Percentiles rank a stretch among this genome's conserved stretches.
These are phyloP conservation scores for Balearica regulorum DNA, from an alignment of 2,797 vertebrate genomes.

Conservation along the genomic window DNA sequence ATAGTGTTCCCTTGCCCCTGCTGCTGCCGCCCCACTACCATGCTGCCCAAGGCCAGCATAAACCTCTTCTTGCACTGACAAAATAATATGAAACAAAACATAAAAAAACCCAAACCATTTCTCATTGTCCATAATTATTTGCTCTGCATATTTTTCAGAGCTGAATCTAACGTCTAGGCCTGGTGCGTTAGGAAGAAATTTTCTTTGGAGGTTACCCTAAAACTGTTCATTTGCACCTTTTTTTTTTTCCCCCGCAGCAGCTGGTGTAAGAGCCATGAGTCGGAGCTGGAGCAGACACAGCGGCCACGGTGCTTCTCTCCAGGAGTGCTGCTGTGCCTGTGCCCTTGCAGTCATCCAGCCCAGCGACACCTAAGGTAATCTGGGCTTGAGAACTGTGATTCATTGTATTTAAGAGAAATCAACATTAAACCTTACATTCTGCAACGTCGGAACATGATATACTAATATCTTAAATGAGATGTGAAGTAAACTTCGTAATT, in stretches of 20 bases:
- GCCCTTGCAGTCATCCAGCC: background rate
- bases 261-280: background rate
- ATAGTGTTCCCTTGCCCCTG: background rate
- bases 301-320: fast-evolving
- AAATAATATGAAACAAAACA: background rate
- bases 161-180: background rate
- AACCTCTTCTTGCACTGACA: background rate
- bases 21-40: background rate
- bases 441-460: background rate
- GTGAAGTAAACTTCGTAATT: background rate
- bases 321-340: no score
- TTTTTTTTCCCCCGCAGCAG: background rate
- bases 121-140: background rate
- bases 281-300: background rate
- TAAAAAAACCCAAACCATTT: fast-evolving
- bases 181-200: background rate
- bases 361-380: background rate
- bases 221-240: background rate
- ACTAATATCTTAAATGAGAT: background rate
- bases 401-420: background rate
- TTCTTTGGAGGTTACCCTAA: background rate
- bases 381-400: background rate
- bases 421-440: background rate
- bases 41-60: background rate
- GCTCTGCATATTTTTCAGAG: background rate